Evolutionary conservation across 2,113 vertebrate species (phyloP).

Genomic region (Sebastes fasciatus): DNA sequence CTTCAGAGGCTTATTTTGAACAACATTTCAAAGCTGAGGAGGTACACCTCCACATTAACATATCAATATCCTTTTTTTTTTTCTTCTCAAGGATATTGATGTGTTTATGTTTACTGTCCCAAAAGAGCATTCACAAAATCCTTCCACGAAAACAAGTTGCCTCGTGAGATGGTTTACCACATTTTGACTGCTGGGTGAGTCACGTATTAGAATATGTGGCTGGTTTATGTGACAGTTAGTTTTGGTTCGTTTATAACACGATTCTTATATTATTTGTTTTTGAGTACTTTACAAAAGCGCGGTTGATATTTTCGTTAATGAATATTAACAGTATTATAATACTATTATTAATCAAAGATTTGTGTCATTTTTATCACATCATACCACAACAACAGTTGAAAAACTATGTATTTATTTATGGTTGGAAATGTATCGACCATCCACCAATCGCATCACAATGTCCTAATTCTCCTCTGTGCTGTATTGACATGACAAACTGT

Average conservation of each 20-base stretch:
- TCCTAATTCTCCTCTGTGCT: slow-evolving; percentile 3
- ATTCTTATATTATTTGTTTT: slow-evolving; percentile 6
- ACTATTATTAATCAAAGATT: neutral
- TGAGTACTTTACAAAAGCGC: neutral
- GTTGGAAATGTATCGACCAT: slow-evolving; percentile 9
- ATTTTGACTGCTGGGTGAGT: slow-evolving; percentile 13
- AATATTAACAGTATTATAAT: neutral
- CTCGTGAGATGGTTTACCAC: slow-evolving; percentile 17
- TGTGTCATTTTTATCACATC: neutral
- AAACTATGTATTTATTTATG: neutral
- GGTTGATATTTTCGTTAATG: neutral
- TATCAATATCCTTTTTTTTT: slow-evolving; percentile 15
- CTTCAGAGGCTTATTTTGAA: slow-evolving; percentile 42
- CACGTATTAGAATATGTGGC: neutral
- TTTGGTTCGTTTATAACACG: neutral
- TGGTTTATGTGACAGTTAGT: neutral
- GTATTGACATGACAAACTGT: slow-evolving; percentile 8
- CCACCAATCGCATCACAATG: slow-evolving; percentile 2
- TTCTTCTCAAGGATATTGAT: slow-evolving; percentile 4
- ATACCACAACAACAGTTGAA: neutral
- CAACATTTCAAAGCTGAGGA: slow-evolving; percentile 42
- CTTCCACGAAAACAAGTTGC: slow-evolving; percentile 14
- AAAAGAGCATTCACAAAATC: slow-evolving; percentile 42
- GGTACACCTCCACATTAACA: slow-evolving; percentile 28
- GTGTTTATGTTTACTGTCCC: slow-evolving; percentile 41